Percentiles rank a stretch among this genome's conserved stretches.
Evolutionary conservation across 92 coral and sea anemone species (phyloP).

Genomic region (Micromussa lordhowensis): DNA sequence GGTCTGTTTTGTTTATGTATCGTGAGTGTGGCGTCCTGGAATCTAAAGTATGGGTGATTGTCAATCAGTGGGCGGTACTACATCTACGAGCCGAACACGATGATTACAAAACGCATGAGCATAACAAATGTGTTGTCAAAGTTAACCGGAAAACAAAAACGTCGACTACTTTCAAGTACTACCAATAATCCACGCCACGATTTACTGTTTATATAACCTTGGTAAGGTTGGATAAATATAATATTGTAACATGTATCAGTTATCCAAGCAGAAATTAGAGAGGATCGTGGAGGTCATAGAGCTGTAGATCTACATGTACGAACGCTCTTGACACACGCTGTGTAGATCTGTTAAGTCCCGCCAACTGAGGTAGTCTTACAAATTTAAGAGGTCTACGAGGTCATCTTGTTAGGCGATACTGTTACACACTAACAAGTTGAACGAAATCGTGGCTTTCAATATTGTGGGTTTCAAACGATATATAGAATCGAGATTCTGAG

Average conservation of each 20-base stretch:
- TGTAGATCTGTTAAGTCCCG: not conserved
- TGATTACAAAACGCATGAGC: not conserved
- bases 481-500: not conserved
- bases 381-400: not conserved
- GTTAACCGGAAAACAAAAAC: not conserved
- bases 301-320: too few species aligned
- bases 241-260: not conserved
- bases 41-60: conserved; percentile 6
- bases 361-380: not conserved
- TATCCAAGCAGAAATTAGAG: not conserved
- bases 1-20: not conserved
- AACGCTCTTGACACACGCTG: not conserved
- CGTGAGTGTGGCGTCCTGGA: conserved; percentile 1
- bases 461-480: not conserved
- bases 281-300: too few species aligned
- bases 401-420: not conserved
- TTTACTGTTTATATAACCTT: not conserved
- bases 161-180: not conserved
- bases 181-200: not conserved
- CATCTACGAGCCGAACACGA: not conserved
- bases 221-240: not conserved
- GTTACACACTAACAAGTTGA: not conserved
- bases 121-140: too few species aligned
- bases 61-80: conserved; percentile 1
- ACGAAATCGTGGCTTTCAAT: not conserved